phyloP scores from a whole-genome alignment of 2,888 invertebrate species.

The Drosophila eohydei region DNA sequence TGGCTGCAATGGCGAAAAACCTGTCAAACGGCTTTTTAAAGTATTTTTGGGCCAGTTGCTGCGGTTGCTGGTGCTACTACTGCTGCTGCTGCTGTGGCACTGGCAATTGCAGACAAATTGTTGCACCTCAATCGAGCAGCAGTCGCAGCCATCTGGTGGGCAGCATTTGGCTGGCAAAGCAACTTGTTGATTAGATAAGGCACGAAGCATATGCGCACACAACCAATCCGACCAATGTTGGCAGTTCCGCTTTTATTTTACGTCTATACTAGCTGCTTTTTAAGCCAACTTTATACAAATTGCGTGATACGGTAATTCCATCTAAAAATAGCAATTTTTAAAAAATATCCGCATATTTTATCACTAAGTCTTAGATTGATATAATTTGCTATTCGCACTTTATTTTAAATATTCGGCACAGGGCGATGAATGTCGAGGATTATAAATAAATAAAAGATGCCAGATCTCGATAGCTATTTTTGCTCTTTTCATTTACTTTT shows the following conservation, averaged over 20 bases:
- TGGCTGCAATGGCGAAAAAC: slow-evolving; percentile 56
- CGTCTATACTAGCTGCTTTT: neutral
- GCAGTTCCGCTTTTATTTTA: slow-evolving; percentile 6
- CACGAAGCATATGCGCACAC: slow-evolving; percentile 39
- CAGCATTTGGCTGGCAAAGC: slow-evolving; percentile 42
- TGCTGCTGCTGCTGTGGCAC: slow-evolving; percentile 43
- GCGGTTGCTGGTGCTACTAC: slow-evolving; percentile 16
- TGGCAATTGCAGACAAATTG: slow-evolving; percentile 76
- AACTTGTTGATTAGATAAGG: slow-evolving; percentile 76
- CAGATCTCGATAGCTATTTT: slow-evolving; percentile 2
- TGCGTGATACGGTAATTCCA: neutral
- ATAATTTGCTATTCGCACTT: neutral
- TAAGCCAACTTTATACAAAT: slow-evolving; percentile 1
- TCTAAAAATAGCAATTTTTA: neutral
- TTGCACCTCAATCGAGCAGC: slow-evolving; percentile 76
- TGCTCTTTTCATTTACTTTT: neutral
- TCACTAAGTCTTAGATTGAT: neutral
- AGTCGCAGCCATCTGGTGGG: slow-evolving; percentile 55
- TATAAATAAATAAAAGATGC: neutral
- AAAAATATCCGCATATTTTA: neutral
- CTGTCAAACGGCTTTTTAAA: slow-evolving; percentile 68
- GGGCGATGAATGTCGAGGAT: neutral
- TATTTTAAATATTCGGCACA: neutral
- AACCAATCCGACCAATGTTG: slow-evolving; percentile 1
- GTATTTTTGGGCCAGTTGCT: slow-evolving; percentile 62